phyloP scores from a whole-genome alignment of 2,888 invertebrate species.

The Scaeva pyrastri region DNA sequence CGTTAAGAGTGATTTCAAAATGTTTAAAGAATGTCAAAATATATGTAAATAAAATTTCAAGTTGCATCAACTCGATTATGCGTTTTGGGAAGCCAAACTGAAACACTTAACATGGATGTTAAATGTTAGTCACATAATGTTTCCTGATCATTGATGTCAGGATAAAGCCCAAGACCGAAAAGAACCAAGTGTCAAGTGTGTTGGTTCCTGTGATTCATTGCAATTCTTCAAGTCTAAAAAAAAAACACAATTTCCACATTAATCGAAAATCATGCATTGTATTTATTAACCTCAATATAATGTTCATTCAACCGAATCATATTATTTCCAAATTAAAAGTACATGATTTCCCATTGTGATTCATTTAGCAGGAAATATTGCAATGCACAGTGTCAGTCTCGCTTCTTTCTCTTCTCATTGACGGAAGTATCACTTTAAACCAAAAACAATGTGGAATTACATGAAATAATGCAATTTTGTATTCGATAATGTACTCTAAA shows the following conservation, averaged over 20 bases:
- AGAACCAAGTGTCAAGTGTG: no score
- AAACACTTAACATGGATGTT: no score
- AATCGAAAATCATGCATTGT: conserved; percentile 5
- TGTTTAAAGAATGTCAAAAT: no score
- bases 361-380: conserved; percentile 40
- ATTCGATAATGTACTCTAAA: conserved; percentile 16
- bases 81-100: no score
- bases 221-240: not conserved
- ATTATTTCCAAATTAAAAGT: conserved; percentile 33
- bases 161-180: no score
- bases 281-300: conserved; percentile 31
- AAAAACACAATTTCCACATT: not conserved
- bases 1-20: no score
- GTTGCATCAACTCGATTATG: no score
- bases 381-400: not conserved
- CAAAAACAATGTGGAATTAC: conserved; percentile 28
- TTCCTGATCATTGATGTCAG: no score
- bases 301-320: conserved; percentile 45
- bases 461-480: conserved; percentile 35
- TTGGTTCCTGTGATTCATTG: no score
- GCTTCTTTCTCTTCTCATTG: not conserved
- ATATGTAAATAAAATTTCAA: no score
- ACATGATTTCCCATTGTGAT: conserved; percentile 27
- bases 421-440: conserved; percentile 49
- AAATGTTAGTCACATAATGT: no score